Conservation (phyloP, 2,888 invertebrate species). For the Calliphora vomitoria region DNA sequence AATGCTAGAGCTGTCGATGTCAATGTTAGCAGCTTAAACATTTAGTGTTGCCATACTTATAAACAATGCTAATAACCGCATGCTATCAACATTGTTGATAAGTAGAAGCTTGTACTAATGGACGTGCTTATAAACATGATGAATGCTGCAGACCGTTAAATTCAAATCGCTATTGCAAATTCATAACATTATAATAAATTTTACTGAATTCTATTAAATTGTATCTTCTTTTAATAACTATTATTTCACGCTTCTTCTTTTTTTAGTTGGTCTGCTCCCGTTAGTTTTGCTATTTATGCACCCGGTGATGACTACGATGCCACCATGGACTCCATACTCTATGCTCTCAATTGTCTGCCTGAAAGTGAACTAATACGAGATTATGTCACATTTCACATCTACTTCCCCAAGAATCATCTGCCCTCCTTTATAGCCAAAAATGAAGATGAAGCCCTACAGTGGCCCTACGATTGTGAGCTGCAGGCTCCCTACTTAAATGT, state of each 20-base stretch:
- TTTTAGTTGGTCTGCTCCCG: conserved; percentile 87
- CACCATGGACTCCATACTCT: conserved; percentile 87
- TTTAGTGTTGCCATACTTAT: no score
- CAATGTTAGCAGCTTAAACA: no score
- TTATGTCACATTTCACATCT: conserved; percentile 88
- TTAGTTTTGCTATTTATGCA: conserved; percentile 88
- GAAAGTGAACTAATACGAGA: conserved; percentile 85
- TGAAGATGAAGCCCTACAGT: conserved; percentile 76
- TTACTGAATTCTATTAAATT: no score
- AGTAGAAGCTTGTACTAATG: no score
- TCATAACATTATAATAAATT: no score
- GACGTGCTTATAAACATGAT: no score
- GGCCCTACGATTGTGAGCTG: conserved; percentile 75
- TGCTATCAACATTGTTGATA: no score
- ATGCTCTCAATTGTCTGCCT: conserved; percentile 86
- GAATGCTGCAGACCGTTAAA: no score
- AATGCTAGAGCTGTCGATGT: no score
- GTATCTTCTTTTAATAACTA: no score
- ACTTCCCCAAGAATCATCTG: conserved; percentile 87
- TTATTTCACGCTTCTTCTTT: not conserved
- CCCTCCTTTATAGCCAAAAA: conserved; percentile 83
- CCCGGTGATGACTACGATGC: conserved; percentile 87
- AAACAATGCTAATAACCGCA: no score
- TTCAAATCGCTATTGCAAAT: no score
- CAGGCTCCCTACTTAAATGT: conserved; percentile 77